phyloP scores from a whole-genome alignment of 2,888 invertebrate species.

The Tetranychus piercei region DNA sequence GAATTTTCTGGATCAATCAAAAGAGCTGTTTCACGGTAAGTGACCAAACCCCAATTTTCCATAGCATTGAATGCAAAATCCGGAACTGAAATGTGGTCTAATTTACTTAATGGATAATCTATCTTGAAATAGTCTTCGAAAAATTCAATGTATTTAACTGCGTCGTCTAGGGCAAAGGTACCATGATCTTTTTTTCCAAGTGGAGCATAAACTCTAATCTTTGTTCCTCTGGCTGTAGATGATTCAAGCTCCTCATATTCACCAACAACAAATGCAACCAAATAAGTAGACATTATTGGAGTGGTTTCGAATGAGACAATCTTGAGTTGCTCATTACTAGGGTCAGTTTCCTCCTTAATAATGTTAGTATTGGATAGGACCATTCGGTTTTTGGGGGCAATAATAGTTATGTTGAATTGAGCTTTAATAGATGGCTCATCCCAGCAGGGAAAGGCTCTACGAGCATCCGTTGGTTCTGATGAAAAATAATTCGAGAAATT shows the following conservation, averaged over 20 bases:
- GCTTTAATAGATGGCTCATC: constrained; percentile 67
- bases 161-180: constrained; percentile 70
- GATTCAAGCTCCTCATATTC: constrained; percentile 75
- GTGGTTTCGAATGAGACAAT: constrained; percentile 57
- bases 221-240: constrained; percentile 57
- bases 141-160: constrained; percentile 74
- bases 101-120: constrained; percentile 83
- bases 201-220: constrained; percentile 44
- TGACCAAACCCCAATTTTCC: constrained; percentile 95
- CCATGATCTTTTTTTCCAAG: constrained; percentile 81
- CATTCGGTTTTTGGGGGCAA: constrained; percentile 54
- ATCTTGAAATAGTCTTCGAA: constrained; percentile 87
- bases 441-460: constrained; percentile 15
- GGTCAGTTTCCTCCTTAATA: constrained; percentile 25
- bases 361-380: constrained; percentile 73
- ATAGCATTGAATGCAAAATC: constrained; percentile 65
- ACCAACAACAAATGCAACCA: constrained; percentile 80
- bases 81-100: constrained; percentile 85
- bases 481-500: too few relatives aligned
- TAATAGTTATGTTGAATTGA: constrained; percentile 57
- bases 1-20: constrained; percentile 77
- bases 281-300: constrained; percentile 84
- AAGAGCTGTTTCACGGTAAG: constrained; percentile 73
- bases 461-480: neutral
- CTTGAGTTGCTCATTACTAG: constrained; percentile 35